Evolutionary conservation across 2,888 invertebrate genomes (phyloP).

Genomic region (Barypeithes pellucidus): DNA sequence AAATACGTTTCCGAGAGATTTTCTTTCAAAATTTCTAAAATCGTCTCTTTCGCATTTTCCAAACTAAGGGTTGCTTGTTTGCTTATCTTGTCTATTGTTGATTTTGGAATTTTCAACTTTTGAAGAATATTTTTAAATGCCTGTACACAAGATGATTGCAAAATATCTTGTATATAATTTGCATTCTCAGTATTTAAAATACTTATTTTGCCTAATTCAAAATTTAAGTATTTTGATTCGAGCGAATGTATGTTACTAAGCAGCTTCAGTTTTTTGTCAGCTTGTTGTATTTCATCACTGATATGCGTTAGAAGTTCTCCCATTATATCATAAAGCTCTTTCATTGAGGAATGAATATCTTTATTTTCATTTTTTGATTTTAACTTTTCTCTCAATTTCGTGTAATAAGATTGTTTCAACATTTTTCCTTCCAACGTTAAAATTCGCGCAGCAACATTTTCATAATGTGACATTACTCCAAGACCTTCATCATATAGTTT

Average conservation of each 20-base stretch:
- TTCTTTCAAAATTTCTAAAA: constrained; percentile 19
- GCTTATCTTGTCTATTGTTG: neutral
- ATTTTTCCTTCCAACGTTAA: neutral
- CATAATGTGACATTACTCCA: neutral
- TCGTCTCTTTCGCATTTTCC: neutral
- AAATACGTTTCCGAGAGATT: neutral
- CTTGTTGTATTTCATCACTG: neutral
- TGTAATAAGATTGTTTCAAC: neutral
- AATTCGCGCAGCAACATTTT: neutral
- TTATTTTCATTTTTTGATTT: neutral
- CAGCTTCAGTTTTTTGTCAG: neutral
- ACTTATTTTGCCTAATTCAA: neutral
- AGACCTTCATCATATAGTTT: no score
- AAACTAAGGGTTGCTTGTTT: neutral
- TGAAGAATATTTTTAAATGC: neutral
- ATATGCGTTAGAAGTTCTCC: neutral
- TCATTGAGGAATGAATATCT: neutral
- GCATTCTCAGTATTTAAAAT: neutral
- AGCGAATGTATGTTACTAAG: neutral
- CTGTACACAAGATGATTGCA: neutral
- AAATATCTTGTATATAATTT: neutral
- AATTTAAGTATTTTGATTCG: neutral
- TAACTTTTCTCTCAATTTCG: neutral
- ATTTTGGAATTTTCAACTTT: neutral
- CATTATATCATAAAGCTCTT: neutral